Evolutionary conservation across 2,797 vertebrate genomes (phyloP), one percentile per base, ranked within the genome.

Genomic region (Microcaecilia unicolor): DNA sequence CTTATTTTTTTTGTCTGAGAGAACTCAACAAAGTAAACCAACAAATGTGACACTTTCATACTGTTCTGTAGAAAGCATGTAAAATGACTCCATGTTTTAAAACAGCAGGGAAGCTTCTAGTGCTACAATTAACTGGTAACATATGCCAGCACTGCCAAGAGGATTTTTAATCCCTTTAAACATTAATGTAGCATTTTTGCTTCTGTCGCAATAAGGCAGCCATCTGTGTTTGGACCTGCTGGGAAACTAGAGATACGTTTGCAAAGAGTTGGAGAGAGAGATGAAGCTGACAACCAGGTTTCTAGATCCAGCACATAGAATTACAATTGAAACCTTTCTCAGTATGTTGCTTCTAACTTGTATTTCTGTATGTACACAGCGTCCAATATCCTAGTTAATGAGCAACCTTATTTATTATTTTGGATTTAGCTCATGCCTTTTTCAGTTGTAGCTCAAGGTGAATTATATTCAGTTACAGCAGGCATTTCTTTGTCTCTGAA

Each of bases 71-170:
- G 47, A 70, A 70, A 65, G 58, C 64, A 69, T 59, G 67, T 65
- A 71, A 76, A 76, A 70, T 58, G 64, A 72, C 56, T 51, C 66
- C 58, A 64, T 77, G 70, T 79, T 83, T 76, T 75, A 68, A 76
- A 83, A 72, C 80, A 85, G 77, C 69, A 72, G 66, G 73, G 66
- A 73, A 72, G 64, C 72, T 72, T 81, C 71, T 64, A 79, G 64
- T 71, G 72, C 65, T 67, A 78, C 76, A 85, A 87, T 86, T 84
- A 86, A 78, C 74, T 69, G 64, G 62, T 76, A 84, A 80, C 83
- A 88, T 86, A 87, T 88, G 83, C 65, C 67, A 68, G 55, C 68
- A 65, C 64, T 78, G 74, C 82, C 67, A 76, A 75, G 70, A 78
- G 76, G 68, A 72, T 71, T 84, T 82, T 78, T 73, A 80, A 80